Conservation (phyloP, 2,113 vertebrate species). For the Bos indicus region DNA sequence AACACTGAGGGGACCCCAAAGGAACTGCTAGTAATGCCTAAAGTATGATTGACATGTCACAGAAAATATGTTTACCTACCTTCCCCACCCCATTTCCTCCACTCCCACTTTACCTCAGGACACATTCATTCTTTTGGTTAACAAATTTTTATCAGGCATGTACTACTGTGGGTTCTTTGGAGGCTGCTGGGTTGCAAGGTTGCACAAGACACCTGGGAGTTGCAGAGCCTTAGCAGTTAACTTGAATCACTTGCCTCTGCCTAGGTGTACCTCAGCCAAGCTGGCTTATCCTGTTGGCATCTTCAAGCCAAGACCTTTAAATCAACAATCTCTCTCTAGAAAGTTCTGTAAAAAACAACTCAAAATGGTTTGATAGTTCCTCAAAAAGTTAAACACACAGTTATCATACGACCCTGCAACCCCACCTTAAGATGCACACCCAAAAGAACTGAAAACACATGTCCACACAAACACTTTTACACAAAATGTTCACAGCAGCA, state of each 20-base stretch:
- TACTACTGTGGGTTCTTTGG: background rate
- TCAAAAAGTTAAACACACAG: background rate
- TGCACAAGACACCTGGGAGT: background rate
- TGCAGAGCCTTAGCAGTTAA: background rate
- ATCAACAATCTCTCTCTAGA: background rate
- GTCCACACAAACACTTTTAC: background rate
- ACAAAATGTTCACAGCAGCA: background rate
- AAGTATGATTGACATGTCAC: background rate
- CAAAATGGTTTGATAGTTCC: background rate
- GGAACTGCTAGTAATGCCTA: background rate
- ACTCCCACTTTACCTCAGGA: background rate
- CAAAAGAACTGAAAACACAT: background rate
- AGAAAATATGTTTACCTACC: background rate
- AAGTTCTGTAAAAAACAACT: background rate
- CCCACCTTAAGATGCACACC: background rate
- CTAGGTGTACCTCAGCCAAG: background rate
- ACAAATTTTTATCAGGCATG: background rate
- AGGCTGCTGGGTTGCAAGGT: background rate
- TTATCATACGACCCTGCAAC: background rate
- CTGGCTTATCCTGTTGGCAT: background rate
- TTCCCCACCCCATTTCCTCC: conserved; percentile 4
- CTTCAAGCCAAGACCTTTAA: background rate
- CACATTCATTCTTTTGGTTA: conserved; percentile 10
- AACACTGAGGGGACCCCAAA: background rate
- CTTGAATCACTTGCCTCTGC: background rate